Conservation (phyloP, 2,113 vertebrate genomes). For the Poicephalus meyeri region DNA sequence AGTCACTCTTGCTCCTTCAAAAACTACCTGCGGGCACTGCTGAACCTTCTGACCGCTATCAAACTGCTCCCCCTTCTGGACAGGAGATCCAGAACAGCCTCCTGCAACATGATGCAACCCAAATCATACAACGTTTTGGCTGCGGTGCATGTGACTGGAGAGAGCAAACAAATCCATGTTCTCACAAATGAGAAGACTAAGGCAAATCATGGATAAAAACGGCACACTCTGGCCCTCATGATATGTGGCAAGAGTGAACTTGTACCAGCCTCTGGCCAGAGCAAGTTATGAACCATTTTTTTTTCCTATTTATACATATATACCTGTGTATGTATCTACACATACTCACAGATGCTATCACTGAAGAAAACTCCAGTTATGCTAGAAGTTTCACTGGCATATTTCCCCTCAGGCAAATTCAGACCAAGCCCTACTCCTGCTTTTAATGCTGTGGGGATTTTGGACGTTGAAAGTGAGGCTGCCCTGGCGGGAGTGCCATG, state of each 20-base stretch:
- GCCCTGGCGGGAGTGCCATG: too few relatives aligned
- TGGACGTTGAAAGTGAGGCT: too few relatives aligned
- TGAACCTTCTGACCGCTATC: neutral
- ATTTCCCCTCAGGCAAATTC: neutral
- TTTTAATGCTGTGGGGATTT: too few relatives aligned
- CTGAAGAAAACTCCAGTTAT: neutral
- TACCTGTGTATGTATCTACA: fast-evolving
- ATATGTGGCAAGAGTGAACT: neutral
- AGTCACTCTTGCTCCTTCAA: neutral
- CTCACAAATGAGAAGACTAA: neutral
- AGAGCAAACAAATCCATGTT: neutral
- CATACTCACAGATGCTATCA: neutral
- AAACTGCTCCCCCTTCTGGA: neutral
- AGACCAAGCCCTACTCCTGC: neutral
- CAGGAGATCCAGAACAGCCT: neutral
- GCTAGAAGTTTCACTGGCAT: neutral
- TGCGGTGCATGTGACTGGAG: neutral
- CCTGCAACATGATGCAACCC: neutral
- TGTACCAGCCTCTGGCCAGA: neutral
- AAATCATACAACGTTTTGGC: neutral
- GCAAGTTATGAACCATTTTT: neutral
- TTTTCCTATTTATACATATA: neutral
- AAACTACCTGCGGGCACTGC: neutral
- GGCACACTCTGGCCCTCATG: neutral
- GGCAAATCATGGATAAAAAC: neutral